phyloP scores from a whole-genome alignment of 2,113 vertebrate species.

The Aegithalos caudatus region DNA sequence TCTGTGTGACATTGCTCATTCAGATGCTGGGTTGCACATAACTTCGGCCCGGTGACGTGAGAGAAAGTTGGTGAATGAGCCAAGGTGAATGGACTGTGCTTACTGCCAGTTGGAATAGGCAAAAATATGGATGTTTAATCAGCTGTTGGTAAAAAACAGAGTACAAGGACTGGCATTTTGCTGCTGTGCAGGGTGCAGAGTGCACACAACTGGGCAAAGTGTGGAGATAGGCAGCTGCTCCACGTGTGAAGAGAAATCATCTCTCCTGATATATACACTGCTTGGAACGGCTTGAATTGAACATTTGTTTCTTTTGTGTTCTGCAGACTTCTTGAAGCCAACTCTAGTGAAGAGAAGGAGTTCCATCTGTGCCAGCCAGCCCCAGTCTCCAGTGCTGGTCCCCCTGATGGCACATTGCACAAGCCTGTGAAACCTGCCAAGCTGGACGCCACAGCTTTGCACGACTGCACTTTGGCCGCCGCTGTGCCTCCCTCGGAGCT shows the following conservation, averaged over 20 bases:
- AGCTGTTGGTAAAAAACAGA: background rate
- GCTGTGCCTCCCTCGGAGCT: conserved; percentile 66
- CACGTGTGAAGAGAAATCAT: background rate
- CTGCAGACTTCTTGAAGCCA: conserved; percentile 32
- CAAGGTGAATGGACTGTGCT: background rate
- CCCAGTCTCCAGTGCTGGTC: conserved; percentile 61
- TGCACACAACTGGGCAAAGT: background rate
- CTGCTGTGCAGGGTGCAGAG: background rate
- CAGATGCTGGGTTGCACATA: background rate
- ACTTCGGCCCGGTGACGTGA: fast-evolving
- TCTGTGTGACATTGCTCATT: fast-evolving
- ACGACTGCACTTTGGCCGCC: conserved; percentile 79
- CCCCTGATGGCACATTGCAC: conserved; percentile 84
- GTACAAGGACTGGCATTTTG: background rate
- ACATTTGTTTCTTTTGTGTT: background rate
- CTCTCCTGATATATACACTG: background rate
- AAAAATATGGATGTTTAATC: background rate
- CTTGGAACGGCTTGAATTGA: background rate
- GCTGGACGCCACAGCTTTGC: conserved; percentile 90
- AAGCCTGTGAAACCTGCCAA: conserved; percentile 90
- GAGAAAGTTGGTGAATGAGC: background rate
- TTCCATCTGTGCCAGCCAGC: conserved; percentile 19
- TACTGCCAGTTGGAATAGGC: background rate
- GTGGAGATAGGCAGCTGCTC: background rate
- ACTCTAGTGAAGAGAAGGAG: background rate